These are phyloP conservation scores for Ligdia adustata DNA, from an alignment of 2,888 invertebrate genomes.

Conservation along the genomic window DNA sequence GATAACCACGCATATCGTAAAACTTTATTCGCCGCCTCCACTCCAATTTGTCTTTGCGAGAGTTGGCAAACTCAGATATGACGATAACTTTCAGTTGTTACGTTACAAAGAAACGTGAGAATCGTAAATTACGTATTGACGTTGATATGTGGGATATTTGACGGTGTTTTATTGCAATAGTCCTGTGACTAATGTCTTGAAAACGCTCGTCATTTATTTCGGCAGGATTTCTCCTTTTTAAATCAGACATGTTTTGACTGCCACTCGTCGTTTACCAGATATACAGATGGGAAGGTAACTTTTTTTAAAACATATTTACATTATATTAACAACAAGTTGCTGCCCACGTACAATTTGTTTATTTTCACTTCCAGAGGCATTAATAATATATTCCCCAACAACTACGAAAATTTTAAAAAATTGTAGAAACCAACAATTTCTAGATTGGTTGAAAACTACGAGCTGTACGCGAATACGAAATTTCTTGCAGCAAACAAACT, in stretches of 20 bases:
- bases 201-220: conserved; percentile 31
- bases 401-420: no score
- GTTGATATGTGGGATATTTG: conserved; percentile 43
- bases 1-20: conserved; percentile 77
- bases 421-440: no score
- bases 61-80: conserved; percentile 67
- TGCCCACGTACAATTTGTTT: no score
- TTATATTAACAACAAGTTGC: no score
- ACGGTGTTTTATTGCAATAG: conserved; percentile 36
- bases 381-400: no score
- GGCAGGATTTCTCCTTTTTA: conserved; percentile 19
- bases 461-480: no score
- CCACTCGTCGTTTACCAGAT: no score
- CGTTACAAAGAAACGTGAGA: conserved; percentile 45
- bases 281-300: no score
- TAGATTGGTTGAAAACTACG: no score
- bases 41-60: conserved; percentile 73
- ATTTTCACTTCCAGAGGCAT: no score
- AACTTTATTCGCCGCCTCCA: conserved; percentile 75
- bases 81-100: conserved; percentile 62
- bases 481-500: no score
- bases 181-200: conserved; percentile 27
- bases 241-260: conserved; percentile 7
- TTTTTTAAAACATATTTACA: no score
- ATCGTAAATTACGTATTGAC: conserved; percentile 50